phyloP scores from a whole-genome alignment of 2,888 invertebrate genomes.

The Micoletzkya japonica region DNA sequence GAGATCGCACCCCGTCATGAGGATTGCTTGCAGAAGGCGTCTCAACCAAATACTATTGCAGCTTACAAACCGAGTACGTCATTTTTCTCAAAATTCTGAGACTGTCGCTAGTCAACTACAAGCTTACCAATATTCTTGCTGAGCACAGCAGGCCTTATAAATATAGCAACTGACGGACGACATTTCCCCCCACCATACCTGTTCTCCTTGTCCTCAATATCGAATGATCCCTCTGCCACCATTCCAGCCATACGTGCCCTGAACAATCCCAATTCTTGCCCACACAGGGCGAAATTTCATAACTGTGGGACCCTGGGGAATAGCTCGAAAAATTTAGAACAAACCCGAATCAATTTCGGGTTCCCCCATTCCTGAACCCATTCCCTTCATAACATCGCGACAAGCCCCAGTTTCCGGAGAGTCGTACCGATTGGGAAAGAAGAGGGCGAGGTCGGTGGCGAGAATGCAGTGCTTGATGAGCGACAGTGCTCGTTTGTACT shows the following conservation, averaged over 20 bases:
- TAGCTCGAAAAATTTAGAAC: neutral
- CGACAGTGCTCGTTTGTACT: slow-evolving; percentile 72
- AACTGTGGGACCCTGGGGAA: neutral
- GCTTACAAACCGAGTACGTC: too few relatives aligned
- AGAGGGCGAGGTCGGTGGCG: slow-evolving; percentile 81
- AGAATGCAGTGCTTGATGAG: slow-evolving; percentile 81
- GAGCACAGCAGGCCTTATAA: too few relatives aligned
- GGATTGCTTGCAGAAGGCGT: slow-evolving; percentile 72
- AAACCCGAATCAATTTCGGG: neutral
- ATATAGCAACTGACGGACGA: too few relatives aligned
- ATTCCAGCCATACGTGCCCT: slow-evolving; percentile 14
- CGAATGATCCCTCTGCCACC: slow-evolving; percentile 31
- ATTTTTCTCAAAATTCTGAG: too few relatives aligned
- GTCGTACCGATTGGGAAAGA: slow-evolving; percentile 76
- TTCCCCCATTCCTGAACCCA: neutral
- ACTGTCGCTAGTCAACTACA: too few relatives aligned
- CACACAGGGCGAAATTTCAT: neutral
- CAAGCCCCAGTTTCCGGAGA: neutral
- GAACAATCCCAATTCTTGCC: neutral
- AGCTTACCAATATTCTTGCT: too few relatives aligned
- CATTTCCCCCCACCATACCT: too few relatives aligned
- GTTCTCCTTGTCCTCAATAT: slow-evolving; percentile 68
- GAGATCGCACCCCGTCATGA: slow-evolving; percentile 83
- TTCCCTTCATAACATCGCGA: neutral
- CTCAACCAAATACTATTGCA: too few relatives aligned